phyloP scores from a whole-genome alignment of 2,888 invertebrate genomes.

The Drosophila falleni region DNA sequence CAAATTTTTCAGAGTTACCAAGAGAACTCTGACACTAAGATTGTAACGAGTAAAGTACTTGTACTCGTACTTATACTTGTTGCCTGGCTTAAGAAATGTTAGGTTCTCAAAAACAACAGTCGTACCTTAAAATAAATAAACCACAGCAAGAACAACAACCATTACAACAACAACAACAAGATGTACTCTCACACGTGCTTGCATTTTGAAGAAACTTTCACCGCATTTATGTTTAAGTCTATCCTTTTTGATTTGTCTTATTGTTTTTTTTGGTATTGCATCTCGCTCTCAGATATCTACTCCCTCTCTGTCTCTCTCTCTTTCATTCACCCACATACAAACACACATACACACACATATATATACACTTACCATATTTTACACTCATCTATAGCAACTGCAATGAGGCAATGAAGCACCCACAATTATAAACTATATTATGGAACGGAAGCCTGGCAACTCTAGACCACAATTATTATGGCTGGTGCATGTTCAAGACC shows the following conservation, averaged over 20 bases:
- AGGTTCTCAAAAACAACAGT: slow-evolving; percentile 55
- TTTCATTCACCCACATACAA: slow-evolving; percentile 28
- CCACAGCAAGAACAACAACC: slow-evolving; percentile 32
- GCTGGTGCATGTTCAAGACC: slow-evolving; percentile 67
- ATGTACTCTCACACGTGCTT: slow-evolving; percentile 68
- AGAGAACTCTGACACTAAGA: slow-evolving; percentile 42
- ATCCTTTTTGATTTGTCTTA: slow-evolving; percentile 53
- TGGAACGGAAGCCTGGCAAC: slow-evolving; percentile 32
- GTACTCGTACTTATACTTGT: slow-evolving; percentile 50
- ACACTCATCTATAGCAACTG: slow-evolving; percentile 51
- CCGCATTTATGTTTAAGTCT: slow-evolving; percentile 56
- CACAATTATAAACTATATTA: slow-evolving; percentile 18
- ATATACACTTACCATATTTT: slow-evolving; percentile 34
- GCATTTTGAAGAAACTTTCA: slow-evolving; percentile 66
- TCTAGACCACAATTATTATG: slow-evolving; percentile 42
- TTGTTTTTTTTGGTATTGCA: slow-evolving; percentile 59
- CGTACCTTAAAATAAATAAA: slow-evolving; percentile 41
- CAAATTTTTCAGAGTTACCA: slow-evolving; percentile 40
- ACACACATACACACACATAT: slow-evolving; percentile 21
- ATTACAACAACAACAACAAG: slow-evolving; percentile 30
- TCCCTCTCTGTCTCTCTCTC: slow-evolving; percentile 35
- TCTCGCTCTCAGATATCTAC: slow-evolving; percentile 50
- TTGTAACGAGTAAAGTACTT: slow-evolving; percentile 69
- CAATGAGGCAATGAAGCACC: slow-evolving; percentile 59
- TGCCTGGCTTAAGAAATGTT: slow-evolving; percentile 71